These are phyloP conservation scores for Drosophila colorata DNA, from an alignment of 2,888 invertebrate genomes.

Conservation along the genomic window DNA sequence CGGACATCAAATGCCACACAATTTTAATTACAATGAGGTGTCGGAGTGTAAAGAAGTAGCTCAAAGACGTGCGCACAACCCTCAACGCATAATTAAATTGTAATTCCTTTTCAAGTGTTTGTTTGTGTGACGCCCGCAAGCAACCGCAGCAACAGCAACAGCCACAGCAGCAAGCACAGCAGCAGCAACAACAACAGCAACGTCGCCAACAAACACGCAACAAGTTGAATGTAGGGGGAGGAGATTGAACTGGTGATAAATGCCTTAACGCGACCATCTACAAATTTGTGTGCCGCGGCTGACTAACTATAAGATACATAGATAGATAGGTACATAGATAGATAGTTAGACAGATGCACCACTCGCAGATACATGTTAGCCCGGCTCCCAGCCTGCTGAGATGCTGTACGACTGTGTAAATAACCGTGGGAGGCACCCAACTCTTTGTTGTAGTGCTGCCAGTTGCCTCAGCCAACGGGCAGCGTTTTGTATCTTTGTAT, in stretches of 20 bases:
- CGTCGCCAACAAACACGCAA: constrained; percentile 62
- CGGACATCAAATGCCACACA: constrained; percentile 70
- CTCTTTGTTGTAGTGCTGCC: constrained; percentile 50
- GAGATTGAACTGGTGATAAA: constrained; percentile 62
- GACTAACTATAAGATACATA: constrained; percentile 23
- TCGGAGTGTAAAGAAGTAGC: constrained; percentile 65
- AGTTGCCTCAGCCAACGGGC: constrained; percentile 66
- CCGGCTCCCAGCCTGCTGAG: constrained; percentile 4
- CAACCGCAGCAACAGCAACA: constrained; percentile 31
- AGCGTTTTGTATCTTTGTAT: constrained; percentile 59
- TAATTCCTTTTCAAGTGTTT: constrained; percentile 80
- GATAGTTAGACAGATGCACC: not conserved
- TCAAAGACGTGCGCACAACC: constrained; percentile 61
- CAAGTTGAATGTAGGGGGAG: constrained; percentile 51
- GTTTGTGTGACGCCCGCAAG: constrained; percentile 55
- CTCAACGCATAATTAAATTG: constrained; percentile 79
- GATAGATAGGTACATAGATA: constrained; percentile 7
- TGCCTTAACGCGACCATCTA: constrained; percentile 30
- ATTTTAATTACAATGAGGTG: constrained; percentile 75
- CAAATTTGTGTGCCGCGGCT: constrained; percentile 41
- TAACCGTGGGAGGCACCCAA: constrained; percentile 53
- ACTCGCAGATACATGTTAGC: not conserved
- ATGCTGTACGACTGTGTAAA: constrained; percentile 24
- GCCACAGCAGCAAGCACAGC: not conserved
- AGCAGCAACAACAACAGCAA: constrained; percentile 32